Percentiles rank a stretch among this genome's conserved stretches.
These are phyloP conservation scores for Polyommatus iphigenia DNA, from an alignment of 2,888 invertebrate genomes.

Conservation along the genomic window DNA sequence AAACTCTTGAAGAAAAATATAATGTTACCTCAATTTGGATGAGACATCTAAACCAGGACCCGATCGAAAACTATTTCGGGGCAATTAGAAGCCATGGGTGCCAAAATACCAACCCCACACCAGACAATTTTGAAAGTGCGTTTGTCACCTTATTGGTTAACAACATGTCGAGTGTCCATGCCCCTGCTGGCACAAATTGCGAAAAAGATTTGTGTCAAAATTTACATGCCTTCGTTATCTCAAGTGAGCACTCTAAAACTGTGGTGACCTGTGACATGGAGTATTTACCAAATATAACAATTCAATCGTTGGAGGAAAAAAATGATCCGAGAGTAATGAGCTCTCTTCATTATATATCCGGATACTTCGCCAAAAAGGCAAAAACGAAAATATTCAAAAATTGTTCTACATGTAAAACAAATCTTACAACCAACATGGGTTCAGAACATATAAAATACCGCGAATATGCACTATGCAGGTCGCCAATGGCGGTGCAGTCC, in stretches of 20 bases:
- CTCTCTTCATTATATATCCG: neutral
- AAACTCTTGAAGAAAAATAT: neutral
- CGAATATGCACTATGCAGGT: neutral
- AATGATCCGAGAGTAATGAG: slow-evolving; percentile 21
- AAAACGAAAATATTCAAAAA: slow-evolving; percentile 2
- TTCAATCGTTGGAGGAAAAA: neutral
- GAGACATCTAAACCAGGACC: slow-evolving; percentile 30
- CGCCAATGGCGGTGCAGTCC: neutral
- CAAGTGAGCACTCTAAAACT: neutral
- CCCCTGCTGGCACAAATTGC: slow-evolving; percentile 13
- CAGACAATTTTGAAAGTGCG: slow-evolving; percentile 14
- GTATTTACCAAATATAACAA: neutral
- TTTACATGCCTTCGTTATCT: neutral
- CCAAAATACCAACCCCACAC: neutral
- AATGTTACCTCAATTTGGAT: slow-evolving; percentile 28
- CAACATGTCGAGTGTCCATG: slow-evolving; percentile 9
- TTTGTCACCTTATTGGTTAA: slow-evolving; percentile 18
- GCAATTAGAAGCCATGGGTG: slow-evolving; percentile 15
- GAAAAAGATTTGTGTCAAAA: slow-evolving; percentile 17
- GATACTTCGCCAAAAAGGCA: neutral
- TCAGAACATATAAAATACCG: neutral
- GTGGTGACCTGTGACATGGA: neutral
- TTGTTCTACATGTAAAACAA: neutral
- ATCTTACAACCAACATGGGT: neutral
- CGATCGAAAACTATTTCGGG: slow-evolving; percentile 32